These are phyloP conservation scores for Amia ocellicauda DNA, from an alignment of 2,113 vertebrate genomes.

Conservation along the genomic window DNA sequence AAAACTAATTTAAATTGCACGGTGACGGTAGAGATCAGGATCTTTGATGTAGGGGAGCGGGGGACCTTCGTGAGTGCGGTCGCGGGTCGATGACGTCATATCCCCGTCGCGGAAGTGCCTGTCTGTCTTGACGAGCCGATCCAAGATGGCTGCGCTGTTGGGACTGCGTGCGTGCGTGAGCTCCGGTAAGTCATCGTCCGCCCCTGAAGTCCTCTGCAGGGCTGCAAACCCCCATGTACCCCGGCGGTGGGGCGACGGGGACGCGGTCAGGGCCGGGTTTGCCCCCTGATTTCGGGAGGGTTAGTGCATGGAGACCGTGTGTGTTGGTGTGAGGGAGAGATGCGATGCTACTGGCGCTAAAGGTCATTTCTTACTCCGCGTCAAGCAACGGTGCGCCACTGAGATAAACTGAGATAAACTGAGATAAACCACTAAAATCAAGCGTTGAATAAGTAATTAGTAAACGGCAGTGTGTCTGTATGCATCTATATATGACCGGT, in stretches of 20 bases:
- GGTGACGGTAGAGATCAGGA: no score
- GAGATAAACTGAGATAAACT: no score
- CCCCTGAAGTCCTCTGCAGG: neutral
- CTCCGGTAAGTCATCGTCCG: conserved; percentile 45
- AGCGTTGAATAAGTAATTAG: neutral
- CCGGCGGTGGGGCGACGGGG: neutral
- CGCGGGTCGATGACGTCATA: conserved; percentile 13
- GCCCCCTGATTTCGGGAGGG: neutral
- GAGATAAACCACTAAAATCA: no score
- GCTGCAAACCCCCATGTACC: no score
- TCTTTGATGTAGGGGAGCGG: no score
- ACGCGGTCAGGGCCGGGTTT: neutral
- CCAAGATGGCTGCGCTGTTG: conserved; percentile 69
- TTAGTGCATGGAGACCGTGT: neutral
- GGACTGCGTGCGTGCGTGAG: conserved; percentile 60
- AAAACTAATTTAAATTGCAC: no score
- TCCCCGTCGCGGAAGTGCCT: conserved; percentile 13
- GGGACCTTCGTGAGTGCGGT: neutral
- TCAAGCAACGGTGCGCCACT: no score
- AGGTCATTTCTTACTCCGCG: no score
- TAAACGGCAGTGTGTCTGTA: no score
- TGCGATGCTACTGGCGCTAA: no score
- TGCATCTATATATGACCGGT: no score
- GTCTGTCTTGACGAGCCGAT: conserved; percentile 12
- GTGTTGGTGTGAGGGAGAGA: neutral